A percentile compares a stretch with the other conserved stretches of the same genome.
phyloP scores from a whole-genome alignment of 2,888 invertebrate genomes.

The Autographa pulchrina region DNA sequence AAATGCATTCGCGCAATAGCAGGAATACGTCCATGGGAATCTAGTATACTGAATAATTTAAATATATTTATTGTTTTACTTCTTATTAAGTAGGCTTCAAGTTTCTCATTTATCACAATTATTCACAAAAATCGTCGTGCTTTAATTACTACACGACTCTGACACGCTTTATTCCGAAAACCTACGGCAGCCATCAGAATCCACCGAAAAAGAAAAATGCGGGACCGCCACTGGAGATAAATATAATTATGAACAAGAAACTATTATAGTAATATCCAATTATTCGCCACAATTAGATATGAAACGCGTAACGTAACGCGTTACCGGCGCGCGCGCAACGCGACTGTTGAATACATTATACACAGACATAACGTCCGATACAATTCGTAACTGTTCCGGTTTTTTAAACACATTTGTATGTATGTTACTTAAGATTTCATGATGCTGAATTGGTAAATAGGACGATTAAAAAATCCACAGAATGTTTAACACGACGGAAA shows the following conservation, averaged over 20 bases:
- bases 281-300: conserved; percentile 34
- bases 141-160: too few relatives aligned
- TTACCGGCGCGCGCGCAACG: conserved; percentile 54
- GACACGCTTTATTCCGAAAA: neutral
- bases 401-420: conserved; percentile 42
- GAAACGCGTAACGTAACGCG: conserved; percentile 47
- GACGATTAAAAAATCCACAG: too few relatives aligned
- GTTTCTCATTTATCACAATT: too few relatives aligned
- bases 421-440: conserved; percentile 32
- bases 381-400: conserved; percentile 58
- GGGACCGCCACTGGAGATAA: conserved; percentile 15
- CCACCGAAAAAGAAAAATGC: neutral
- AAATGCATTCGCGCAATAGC: too few relatives aligned
- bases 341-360: conserved; percentile 54
- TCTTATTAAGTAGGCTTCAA: too few relatives aligned
- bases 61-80: too few relatives aligned
- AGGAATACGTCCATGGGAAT: too few relatives aligned
- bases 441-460: conserved; percentile 17
- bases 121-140: too few relatives aligned
- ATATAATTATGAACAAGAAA: conserved; percentile 21
- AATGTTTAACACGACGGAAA: too few relatives aligned
- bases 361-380: conserved; percentile 57
- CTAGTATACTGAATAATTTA: too few relatives aligned
- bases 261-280: conserved; percentile 33
- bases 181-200: neutral